Conservation (phyloP, 2,113 vertebrate genomes). For the Athene cunicularia region DNA sequence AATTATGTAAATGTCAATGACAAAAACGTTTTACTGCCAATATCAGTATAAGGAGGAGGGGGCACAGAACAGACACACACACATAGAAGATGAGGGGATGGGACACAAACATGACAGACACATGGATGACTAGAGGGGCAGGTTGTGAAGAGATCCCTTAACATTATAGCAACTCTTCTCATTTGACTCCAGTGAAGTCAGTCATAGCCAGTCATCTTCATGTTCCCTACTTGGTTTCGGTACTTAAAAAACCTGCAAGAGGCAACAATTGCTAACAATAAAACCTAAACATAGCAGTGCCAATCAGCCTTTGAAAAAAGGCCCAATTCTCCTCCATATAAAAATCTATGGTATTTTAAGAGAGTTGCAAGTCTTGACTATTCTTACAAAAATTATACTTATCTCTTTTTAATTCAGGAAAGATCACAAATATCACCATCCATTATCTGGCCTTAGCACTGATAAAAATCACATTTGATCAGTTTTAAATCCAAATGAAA, state of each 20-base stretch:
- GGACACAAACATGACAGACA: not conserved
- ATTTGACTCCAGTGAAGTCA: not conserved
- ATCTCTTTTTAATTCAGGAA: not conserved
- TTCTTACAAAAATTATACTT: not conserved
- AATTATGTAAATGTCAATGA: not conserved
- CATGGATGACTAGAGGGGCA: not conserved
- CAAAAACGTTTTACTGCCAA: not conserved
- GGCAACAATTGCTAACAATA: not conserved
- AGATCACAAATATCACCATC: not conserved
- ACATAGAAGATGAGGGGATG: not conserved
- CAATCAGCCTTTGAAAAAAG: not conserved
- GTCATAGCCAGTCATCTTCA: not conserved
- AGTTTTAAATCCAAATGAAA: not conserved
- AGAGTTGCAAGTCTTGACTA: not conserved
- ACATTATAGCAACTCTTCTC: not conserved
- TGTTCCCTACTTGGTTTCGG: not conserved
- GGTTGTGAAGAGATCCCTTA: not conserved
- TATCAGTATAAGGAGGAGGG: fast-evolving
- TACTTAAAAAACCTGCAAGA: not conserved
- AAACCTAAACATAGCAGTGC: not conserved
- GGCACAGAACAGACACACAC: not conserved
- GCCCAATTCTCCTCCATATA: not conserved
- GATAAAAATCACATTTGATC: not conserved
- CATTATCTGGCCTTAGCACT: not conserved
- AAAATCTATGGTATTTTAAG: not conserved